Percentiles rank a stretch among this genome's conserved stretches.
Evolutionary conservation across 2,888 invertebrate genomes (phyloP).

Genomic region (Oegoconia quadripuncta): DNA sequence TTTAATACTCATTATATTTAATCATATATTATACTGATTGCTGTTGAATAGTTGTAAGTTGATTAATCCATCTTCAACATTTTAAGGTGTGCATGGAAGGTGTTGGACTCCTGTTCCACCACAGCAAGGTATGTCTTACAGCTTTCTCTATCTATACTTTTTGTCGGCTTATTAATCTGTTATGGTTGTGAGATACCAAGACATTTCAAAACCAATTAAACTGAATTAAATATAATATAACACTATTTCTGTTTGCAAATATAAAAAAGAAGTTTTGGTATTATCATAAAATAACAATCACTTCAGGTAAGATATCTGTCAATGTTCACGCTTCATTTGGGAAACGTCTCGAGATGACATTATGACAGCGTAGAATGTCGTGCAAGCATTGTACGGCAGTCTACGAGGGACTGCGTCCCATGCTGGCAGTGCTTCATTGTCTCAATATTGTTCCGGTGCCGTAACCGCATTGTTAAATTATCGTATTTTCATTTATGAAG

Average conservation of each 20-base stretch:
- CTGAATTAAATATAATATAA: no score
- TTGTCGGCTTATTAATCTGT: conserved; percentile 67
- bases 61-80: conserved; percentile 11
- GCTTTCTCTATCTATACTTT: conserved; percentile 42
- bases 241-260: no score
- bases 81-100: conserved; percentile 97
- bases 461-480: conserved; percentile 48
- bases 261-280: conserved; percentile 61
- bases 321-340: conserved; percentile 64
- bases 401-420: conserved; percentile 39
- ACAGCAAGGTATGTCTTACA: conserved; percentile 93
- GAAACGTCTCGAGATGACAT: conserved; percentile 44
- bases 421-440: conserved; percentile 58
- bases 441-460: conserved; percentile 64
- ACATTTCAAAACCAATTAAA: conserved; percentile 23
- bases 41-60: no score
- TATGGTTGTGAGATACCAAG: conserved; percentile 57
- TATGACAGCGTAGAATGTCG: conserved; percentile 36
- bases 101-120: conserved; percentile 98
- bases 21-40: no score
- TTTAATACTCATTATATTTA: no score
- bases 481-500: conserved; percentile 40
- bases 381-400: conserved; percentile 37
- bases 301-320: conserved; percentile 66
- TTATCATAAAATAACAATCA: conserved; percentile 31